These are phyloP conservation scores for Zygaena filipendulae DNA, from an alignment of 2,888 invertebrate species.

Conservation along the genomic window DNA sequence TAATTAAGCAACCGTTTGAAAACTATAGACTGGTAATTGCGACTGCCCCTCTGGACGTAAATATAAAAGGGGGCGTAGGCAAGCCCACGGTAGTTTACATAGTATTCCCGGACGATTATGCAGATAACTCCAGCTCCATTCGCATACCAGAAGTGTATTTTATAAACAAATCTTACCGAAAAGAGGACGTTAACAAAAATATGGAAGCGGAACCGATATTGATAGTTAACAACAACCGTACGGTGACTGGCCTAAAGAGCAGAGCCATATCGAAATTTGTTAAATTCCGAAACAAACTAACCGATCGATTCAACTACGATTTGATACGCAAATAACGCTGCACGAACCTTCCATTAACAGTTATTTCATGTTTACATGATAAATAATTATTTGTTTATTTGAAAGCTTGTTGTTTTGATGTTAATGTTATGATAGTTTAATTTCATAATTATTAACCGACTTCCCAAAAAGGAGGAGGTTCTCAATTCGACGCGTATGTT, in stretches of 20 bases:
- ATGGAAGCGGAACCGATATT: constrained; percentile 31
- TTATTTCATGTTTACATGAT: too few relatives aligned
- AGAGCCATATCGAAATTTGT: constrained; percentile 38
- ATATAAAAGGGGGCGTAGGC: constrained; percentile 25
- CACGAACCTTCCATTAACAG: too few relatives aligned
- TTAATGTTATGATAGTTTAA: too few relatives aligned
- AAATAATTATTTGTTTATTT: too few relatives aligned
- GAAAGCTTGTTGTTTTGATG: too few relatives aligned
- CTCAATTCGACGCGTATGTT: too few relatives aligned
- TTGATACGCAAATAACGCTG: background rate
- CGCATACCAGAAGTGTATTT: constrained; percentile 44
- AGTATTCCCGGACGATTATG: constrained; percentile 34
- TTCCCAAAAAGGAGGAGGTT: too few relatives aligned
- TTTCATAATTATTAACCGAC: too few relatives aligned
- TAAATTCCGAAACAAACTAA: constrained; percentile 39
- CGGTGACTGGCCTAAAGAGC: constrained; percentile 46
- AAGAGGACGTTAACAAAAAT: constrained; percentile 18
- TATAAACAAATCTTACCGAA: constrained; percentile 24
- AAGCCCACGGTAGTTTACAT: constrained; percentile 37
- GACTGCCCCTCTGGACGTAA: constrained; percentile 37
- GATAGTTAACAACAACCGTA: constrained; percentile 43
- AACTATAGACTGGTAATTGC: constrained; percentile 48
- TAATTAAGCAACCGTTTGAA: constrained; percentile 29
- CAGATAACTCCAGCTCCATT: constrained; percentile 16
- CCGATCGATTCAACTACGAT: constrained; percentile 18